Conservation (phyloP, 1,140 invertebrate species). For the Trinorchestia longiramus region DNA sequence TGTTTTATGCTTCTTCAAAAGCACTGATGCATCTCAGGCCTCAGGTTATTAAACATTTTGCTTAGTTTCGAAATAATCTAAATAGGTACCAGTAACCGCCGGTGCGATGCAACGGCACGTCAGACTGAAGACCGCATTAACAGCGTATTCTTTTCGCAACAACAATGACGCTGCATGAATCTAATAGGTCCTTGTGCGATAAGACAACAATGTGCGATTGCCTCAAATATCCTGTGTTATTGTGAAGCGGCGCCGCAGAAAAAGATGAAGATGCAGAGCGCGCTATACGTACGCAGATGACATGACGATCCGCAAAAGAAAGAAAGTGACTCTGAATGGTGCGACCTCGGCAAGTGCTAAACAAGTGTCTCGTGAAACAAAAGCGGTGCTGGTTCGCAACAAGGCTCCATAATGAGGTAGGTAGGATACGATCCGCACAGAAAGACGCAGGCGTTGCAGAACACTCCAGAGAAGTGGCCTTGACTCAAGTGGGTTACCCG, state of each 20-base stretch:
- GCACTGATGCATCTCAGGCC: not conserved
- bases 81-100: not conserved
- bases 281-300: conserved; percentile 11
- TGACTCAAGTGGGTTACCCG: conserved; percentile 11
- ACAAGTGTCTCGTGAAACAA: conserved; percentile 33
- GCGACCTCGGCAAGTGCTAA: conserved; percentile 18
- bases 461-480: not conserved
- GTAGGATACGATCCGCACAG: not conserved
- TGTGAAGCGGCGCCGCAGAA: not conserved
- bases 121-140: not conserved
- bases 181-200: conserved; percentile 11
- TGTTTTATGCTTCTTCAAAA: not conserved
- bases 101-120: not conserved
- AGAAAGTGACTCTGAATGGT: conserved; percentile 35
- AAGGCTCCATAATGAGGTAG: conserved; percentile 28
- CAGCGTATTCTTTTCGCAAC: conserved; percentile 17
- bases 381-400: conserved; percentile 32
- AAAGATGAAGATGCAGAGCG: not conserved
- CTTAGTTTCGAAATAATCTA: not conserved
- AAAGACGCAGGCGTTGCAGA: not conserved
- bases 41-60: not conserved
- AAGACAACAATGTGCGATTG: conserved; percentile 34
- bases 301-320: not conserved
- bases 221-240: conserved; percentile 32
- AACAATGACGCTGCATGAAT: conserved; percentile 33